Evolutionary conservation across 2,797 vertebrate species (phyloP).

Genomic region (Sebastes nivosus): DNA sequence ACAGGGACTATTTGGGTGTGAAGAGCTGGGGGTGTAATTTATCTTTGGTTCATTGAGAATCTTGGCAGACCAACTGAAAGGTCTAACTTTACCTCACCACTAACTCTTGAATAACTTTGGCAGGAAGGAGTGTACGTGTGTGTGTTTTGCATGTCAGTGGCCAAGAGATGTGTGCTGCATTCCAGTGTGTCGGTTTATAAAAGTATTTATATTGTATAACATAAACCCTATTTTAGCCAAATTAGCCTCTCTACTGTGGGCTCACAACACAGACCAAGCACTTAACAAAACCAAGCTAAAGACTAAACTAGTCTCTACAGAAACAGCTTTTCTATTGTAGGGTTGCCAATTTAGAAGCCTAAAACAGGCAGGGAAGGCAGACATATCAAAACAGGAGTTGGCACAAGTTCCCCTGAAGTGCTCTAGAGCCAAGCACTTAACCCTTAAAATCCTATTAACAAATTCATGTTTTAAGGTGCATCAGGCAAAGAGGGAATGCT

Average conservation of each 20-base stretch:
- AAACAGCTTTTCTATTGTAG: neutral
- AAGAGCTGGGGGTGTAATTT: constrained; percentile 42
- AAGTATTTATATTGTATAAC: constrained; percentile 4
- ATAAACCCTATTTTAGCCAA: constrained; percentile 15
- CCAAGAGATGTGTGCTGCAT: constrained; percentile 21
- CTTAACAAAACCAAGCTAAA: constrained; percentile 2
- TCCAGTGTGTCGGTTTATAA: constrained; percentile 23
- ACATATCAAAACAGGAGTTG: constrained; percentile 1
- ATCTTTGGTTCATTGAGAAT: constrained; percentile 52
- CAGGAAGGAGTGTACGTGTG: constrained; percentile 6
- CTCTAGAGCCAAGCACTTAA: neutral
- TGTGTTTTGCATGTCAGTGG: constrained; percentile 21
- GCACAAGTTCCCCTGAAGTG: constrained; percentile 1
- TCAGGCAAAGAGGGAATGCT: neutral
- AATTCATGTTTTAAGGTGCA: neutral
- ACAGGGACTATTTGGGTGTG: constrained; percentile 62
- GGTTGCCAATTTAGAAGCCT: neutral
- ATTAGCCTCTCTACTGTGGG: neutral
- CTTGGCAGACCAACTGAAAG: constrained; percentile 40
- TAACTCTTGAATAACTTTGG: constrained; percentile 27
- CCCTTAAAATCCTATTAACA: neutral
- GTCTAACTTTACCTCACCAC: constrained; percentile 36
- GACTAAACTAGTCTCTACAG: neutral
- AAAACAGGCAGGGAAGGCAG: neutral
- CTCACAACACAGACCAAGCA: neutral